Evolutionary conservation across 1,140 invertebrate genomes (phyloP).

Genomic region (Oncopodura yosiiana): DNA sequence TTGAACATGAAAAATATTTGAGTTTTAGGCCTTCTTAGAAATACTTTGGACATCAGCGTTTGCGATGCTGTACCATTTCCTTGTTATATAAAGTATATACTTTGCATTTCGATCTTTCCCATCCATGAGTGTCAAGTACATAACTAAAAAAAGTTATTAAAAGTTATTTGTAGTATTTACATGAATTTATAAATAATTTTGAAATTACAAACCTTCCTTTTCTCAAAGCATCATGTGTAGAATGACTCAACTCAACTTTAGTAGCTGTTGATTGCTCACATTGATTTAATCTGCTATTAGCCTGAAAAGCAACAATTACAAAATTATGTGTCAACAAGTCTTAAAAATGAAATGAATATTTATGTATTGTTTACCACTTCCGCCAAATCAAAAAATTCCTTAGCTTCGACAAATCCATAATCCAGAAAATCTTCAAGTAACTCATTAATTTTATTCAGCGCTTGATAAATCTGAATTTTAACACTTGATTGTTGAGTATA

Average conservation of each 20-base stretch:
- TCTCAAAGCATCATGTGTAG: conserved; percentile 8
- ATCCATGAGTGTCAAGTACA: conserved; percentile 22
- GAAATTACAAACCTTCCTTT: conserved; percentile 26
- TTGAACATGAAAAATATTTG: not conserved
- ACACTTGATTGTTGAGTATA: conserved; percentile 11
- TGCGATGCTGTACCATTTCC: not conserved
- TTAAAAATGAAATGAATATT: conserved; percentile 1
- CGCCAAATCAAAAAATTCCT: conserved; percentile 22
- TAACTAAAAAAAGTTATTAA: no score
- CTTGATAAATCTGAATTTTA: conserved; percentile 16
- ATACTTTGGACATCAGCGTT: not conserved
- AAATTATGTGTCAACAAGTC: not conserved
- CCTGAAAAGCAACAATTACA: conserved; percentile 3
- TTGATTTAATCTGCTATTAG: conserved; percentile 14
- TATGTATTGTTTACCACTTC: conserved; percentile 12
- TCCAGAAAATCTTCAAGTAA: conserved; percentile 12
- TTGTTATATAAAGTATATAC: conserved; percentile 2
- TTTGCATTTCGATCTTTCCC: conserved; percentile 13
- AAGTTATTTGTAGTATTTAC: no score
- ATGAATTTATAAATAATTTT: no score
- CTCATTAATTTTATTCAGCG: conserved; percentile 13
- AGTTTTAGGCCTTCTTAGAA: not conserved
- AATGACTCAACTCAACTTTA: conserved; percentile 9
- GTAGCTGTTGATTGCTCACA: not conserved
- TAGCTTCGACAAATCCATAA: conserved; percentile 10